A percentile compares a stretch with the other conserved stretches of the same genome.
These are phyloP conservation scores for Sphyrna mokarran DNA, from an alignment of 2,113 vertebrate genomes.

Conservation along the genomic window DNA sequence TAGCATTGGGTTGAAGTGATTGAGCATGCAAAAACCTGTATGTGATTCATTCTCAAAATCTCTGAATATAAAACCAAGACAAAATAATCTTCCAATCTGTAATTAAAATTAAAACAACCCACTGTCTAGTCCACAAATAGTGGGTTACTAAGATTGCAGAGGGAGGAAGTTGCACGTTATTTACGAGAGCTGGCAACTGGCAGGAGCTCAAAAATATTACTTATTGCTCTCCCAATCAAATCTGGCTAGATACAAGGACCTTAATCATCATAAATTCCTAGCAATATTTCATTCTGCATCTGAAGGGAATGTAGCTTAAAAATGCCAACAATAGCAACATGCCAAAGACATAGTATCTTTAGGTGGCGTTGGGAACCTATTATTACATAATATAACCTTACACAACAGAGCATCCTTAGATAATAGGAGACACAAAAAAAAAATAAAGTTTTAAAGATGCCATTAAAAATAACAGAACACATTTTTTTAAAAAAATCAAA, in stretches of 20 bases:
- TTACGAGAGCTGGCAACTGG: background rate
- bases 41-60: background rate
- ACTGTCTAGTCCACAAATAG: background rate
- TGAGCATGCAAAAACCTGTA: background rate
- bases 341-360: background rate
- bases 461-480: background rate
- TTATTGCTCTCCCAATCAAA: background rate
- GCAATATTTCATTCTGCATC: background rate
- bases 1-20: background rate
- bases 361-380: background rate
- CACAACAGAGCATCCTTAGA: background rate
- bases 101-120: background rate
- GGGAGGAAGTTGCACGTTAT: background rate
- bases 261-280: background rate
- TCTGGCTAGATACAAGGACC: background rate
- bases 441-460: background rate
- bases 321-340: background rate
- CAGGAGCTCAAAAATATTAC: background rate
- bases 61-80: background rate
- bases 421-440: background rate
- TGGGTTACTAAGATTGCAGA: background rate
- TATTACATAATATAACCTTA: background rate
- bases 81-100: background rate
- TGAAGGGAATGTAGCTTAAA: background rate
- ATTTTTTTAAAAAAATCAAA: background rate